Base-by-base conservation (phyloP, 30 jellyfish, hydroid and myxozoan species). In the Hydra vulgaris region DNA sequence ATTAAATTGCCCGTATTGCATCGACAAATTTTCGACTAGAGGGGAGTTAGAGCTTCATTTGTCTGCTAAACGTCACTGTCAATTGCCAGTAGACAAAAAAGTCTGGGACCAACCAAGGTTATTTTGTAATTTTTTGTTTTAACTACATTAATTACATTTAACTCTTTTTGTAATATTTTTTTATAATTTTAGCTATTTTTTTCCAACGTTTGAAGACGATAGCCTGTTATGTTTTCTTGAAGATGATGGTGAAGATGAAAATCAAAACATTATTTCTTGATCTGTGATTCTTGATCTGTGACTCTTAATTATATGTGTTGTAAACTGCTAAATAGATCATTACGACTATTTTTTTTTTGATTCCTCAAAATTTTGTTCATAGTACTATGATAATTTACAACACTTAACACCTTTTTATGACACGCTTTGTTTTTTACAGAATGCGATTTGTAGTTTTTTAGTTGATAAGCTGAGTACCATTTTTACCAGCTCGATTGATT, bases 51-150 rank as follows among this genome's bases (percentile, higher is more conserved):
- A 25, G 24, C 56, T 19, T n/a, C 97, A 90, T 80, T 77, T 90
- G 88, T 74, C 73, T 18, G 54, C 53, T 3, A 85, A 86, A 74
- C 70, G 73, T 26, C 98, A 92, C 66, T 87, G 78, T 74, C 52
- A 79, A 55, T 71, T 92, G 55, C 98, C 98, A 66, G 77, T 66
- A 18, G 98, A 92, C 25, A 84, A 84, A 78, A 26, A 87, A 7
- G 18, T 78, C 19, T 92, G 98, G 98, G 96, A 92, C 52, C 95
- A 87, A 81, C 98, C 98, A 54, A 95, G 95, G 98, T 92, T 70
- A 79, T 95, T 86, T 17, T 78, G 8, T 15, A 76, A 22, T 53
- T 25, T 7, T 23, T 25, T 19, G 25, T 76, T 7, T 40, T 12
- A 40, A 40, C 12, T 40, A 12, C 61, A 40, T 40, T 40, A 40